A percentile compares a stretch with the other conserved stretches of the same genome.
phyloP scores from a whole-genome alignment of 2,113 vertebrate species.

The Speoplatyrhinus poulsoni region DNA sequence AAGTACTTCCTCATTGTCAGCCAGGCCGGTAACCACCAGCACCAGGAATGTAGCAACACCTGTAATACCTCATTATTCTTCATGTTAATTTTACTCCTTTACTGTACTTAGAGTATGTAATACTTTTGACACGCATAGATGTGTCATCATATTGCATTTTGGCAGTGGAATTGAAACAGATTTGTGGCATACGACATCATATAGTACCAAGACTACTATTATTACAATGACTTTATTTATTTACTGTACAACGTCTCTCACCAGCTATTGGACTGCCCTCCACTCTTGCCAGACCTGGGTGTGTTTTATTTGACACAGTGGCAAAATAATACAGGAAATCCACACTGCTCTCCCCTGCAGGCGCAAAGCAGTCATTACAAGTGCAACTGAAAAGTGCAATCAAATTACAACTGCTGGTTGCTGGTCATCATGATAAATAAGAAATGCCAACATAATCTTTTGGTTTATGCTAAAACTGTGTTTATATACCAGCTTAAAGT shows the following conservation, averaged over 20 bases:
- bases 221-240: not conserved
- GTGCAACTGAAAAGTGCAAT: not conserved
- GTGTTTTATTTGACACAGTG: slow-evolving; percentile 75
- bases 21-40: slow-evolving; percentile 68
- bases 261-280: slow-evolving; percentile 82
- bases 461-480: no score
- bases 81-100: not conserved
- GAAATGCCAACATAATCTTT: no score
- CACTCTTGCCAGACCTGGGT: slow-evolving; percentile 82
- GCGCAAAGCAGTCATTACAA: not conserved
- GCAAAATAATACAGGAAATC: slow-evolving; percentile 88
- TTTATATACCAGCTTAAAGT: no score
- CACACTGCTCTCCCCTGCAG: slow-evolving; percentile 78
- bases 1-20: slow-evolving; percentile 39
- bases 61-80: slow-evolving; percentile 24
- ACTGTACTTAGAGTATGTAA: no score
- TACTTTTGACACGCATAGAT: no score
- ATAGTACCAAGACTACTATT: not conserved
- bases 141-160: no score
- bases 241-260: slow-evolving; percentile 39
- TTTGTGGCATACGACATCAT: no score
- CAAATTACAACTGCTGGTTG: not conserved
- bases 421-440: not conserved
- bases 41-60: slow-evolving; percentile 72
- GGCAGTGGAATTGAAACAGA: no score